Evolutionary conservation across 2,113 vertebrate species (phyloP).

Genomic region (Erythrolamprus reginae): DNA sequence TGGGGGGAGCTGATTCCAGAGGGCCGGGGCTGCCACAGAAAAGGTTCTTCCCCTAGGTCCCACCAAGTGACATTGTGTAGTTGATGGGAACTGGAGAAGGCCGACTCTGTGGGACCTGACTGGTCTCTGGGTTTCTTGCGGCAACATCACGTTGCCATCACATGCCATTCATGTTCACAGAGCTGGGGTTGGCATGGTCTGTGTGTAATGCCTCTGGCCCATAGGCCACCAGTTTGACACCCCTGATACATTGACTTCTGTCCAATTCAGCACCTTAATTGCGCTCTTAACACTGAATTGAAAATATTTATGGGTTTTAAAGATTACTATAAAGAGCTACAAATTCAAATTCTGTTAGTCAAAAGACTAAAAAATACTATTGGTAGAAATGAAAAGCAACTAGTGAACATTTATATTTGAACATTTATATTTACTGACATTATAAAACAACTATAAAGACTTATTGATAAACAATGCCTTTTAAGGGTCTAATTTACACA

Average conservation of each 20-base stretch:
- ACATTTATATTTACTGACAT: conserved; percentile 72
- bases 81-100: no score
- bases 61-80: no score
- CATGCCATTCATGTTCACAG: no score
- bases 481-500: conserved; percentile 26
- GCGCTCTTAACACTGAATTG: conserved; percentile 55
- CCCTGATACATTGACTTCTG: neutral
- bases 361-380: conserved; percentile 89
- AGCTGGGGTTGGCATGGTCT: no score
- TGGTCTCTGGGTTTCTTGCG: no score
- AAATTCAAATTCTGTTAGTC: conserved; percentile 97
- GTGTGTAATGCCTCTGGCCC: no score
- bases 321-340: conserved; percentile 81
- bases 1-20: no score
- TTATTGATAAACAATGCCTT: conserved; percentile 66
- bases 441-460: conserved; percentile 69
- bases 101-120: no score
- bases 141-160: no score
- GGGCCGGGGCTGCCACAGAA: no score
- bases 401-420: conserved; percentile 93
- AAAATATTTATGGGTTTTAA: conserved; percentile 70
- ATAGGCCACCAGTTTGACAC: no score
- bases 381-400: conserved; percentile 95
- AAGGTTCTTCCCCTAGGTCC: no score
- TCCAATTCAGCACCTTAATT: neutral